Evolutionary conservation across 2,888 invertebrate species (phyloP).

Genomic region (Nipponacmea schrenckii): DNA sequence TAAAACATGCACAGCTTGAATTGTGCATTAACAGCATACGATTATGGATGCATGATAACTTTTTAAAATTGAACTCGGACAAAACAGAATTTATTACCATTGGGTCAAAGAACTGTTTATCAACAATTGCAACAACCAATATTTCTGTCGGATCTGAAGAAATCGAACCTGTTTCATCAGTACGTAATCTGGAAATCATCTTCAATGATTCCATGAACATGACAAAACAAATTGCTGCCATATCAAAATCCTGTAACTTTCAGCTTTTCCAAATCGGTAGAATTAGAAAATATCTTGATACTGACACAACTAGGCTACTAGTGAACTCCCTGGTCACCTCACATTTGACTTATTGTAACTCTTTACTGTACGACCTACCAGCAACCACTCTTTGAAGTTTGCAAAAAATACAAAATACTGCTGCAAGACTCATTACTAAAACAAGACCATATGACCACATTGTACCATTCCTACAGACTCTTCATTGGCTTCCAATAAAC

Average conservation of each 20-base stretch:
- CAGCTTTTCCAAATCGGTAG: slow-evolving; percentile 4
- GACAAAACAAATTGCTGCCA: too few relatives aligned
- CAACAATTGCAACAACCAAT: too few relatives aligned
- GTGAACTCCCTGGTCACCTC: background rate
- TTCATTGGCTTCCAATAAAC: slow-evolving; percentile 10
- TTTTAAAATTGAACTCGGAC: too few relatives aligned
- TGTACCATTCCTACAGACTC: background rate
- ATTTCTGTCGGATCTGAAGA: too few relatives aligned
- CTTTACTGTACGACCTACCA: background rate
- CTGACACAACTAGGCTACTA: background rate
- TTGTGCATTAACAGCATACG: too few relatives aligned
- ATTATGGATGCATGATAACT: too few relatives aligned
- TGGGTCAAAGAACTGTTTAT: too few relatives aligned
- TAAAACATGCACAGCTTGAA: too few relatives aligned
- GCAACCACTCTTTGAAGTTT: background rate
- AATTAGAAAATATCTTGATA: background rate
- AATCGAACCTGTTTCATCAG: too few relatives aligned
- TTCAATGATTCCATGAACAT: background rate
- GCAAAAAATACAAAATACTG: slow-evolving; percentile 10
- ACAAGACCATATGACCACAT: background rate
- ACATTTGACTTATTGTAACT: background rate
- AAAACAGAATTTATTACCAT: too few relatives aligned
- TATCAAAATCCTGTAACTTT: background rate
- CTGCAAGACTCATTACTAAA: slow-evolving; percentile 5
- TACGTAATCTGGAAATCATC: background rate